Base-by-base conservation (phyloP, 2,113 vertebrate species). In the Daboia siamensis region DNA sequence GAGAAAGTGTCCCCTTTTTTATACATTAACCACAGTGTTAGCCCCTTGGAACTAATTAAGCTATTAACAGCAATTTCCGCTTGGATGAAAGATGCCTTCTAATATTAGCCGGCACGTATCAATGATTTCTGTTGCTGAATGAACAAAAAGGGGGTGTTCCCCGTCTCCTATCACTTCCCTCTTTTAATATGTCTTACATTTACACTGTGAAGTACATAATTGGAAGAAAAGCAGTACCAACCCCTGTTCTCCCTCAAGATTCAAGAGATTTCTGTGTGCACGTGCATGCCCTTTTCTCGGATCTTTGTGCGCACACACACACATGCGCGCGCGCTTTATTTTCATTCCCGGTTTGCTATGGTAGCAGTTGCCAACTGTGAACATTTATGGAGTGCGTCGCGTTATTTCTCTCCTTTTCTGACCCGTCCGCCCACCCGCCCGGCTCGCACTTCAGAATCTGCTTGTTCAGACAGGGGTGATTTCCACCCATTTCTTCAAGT, bases 31-130 rank as follows among this genome's bases (percentile, higher is more conserved):
- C 1, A 10, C 86, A 64, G 0, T 51, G 86, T 48, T 44, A 80
- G 80, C 89, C 55, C 69, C 80, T 48, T n/a, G 93, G 91, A 93
- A 44, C 17, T 90, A 10, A 52, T 86, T 86, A 88, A 74, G 80
- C 20, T 8, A 88, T 85, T 17, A 21, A 24, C 93, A 84, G 87
- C 74, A 12, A 5, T 52, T 29, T 20, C 54, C 69, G 80, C 56
- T 55, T 57, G 87, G 7, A 23, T 39, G 69, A 12, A 91, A 86
- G 20, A 3, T 11, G 10, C 13, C 55, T 61, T 12, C 12, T 85
- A 39, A 5, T 87, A 87, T 24, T 84, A 23, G 2, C 9, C 39
- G 39, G 55, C 61, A 61, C 86, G 54, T 69, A 3, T 92, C 52
- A 39, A 52, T 24, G 89, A 80, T 7, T 51, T 44, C 33, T 89